A percentile compares a stretch with the other conserved stretches of the same genome.
Conservation (phyloP, 2,113 vertebrate species). For the Dipodomys ordii region DNA sequence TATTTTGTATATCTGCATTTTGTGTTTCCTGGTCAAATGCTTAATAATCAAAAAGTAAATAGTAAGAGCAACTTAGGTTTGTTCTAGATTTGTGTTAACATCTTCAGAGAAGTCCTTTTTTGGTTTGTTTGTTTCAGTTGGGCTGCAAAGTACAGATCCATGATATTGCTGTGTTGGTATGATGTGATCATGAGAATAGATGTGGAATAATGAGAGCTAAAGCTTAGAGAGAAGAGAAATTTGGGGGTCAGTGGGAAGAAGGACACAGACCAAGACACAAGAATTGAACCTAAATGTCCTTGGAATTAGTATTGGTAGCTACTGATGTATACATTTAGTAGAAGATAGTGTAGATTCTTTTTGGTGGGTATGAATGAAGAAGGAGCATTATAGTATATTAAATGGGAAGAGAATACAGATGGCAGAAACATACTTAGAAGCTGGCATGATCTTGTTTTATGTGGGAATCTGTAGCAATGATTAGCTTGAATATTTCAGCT, state of each 20-base stretch:
- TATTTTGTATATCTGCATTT: background rate
- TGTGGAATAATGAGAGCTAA: background rate
- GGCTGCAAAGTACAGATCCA: background rate
- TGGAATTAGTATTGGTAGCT: slow-evolving; percentile 21
- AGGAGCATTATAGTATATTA: background rate
- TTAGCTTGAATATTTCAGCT: slow-evolving; percentile 1
- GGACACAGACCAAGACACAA: background rate
- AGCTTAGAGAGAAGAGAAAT: background rate
- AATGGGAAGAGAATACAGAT: background rate
- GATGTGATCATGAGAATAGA: background rate
- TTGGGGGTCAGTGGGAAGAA: background rate
- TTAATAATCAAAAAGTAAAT: slow-evolving; percentile 24
- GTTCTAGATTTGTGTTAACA: slow-evolving; percentile 13
- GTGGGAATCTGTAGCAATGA: background rate
- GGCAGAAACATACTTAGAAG: background rate
- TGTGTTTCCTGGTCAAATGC: background rate
- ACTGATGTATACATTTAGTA: background rate
- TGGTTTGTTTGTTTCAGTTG: background rate
- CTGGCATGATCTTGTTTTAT: background rate
- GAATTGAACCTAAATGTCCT: slow-evolving; percentile 17
- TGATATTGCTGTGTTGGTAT: background rate
- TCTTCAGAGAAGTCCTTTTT: slow-evolving; percentile 7
- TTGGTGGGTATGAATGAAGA: background rate
- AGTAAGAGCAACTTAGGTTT: background rate
- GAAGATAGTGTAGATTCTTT: background rate